Percentiles rank a stretch among this genome's conserved stretches.
These are phyloP conservation scores for Drosophila serrata DNA, from an alignment of 1,140 invertebrate species.

Conservation along the genomic window DNA sequence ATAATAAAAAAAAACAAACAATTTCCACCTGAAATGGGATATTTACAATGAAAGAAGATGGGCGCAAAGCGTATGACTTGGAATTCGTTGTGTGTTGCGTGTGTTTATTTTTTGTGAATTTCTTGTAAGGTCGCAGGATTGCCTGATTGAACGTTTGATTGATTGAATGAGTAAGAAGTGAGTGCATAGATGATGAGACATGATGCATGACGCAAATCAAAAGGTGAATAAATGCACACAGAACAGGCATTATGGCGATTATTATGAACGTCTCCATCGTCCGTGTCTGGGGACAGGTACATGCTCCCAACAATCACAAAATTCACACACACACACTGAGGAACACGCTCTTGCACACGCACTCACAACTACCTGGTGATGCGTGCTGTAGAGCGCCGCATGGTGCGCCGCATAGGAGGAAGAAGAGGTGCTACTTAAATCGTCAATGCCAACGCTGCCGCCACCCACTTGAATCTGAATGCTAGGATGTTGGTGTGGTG, in stretches of 20 bases:
- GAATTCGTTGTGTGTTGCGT: constrained; percentile 6
- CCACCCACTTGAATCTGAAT: constrained; percentile 70
- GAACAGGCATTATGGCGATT: constrained; percentile 35
- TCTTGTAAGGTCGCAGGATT: constrained; percentile 11
- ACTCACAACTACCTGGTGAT: constrained; percentile 78
- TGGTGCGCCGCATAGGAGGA: constrained; percentile 72
- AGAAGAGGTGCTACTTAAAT: constrained; percentile 75
- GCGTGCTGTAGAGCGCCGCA: constrained; percentile 77
- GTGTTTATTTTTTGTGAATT: constrained; percentile 27
- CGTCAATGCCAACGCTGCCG: constrained; percentile 44
- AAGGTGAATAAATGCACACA: constrained; percentile 40
- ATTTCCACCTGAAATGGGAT: constrained; percentile 35
- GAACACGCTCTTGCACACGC: constrained; percentile 47
- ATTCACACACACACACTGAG: constrained; percentile 28
- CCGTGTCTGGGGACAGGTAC: constrained; percentile 26
- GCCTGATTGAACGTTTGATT: constrained; percentile 15
- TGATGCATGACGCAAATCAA: constrained; percentile 53
- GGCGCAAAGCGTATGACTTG: constrained; percentile 36
- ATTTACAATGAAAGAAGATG: constrained; percentile 34
- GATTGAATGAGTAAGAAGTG: constrained; percentile 27
- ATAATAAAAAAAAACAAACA: constrained; percentile 64
- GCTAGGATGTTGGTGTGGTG: constrained; percentile 55
- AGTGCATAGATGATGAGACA: constrained; percentile 27
- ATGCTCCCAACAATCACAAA: constrained; percentile 35
- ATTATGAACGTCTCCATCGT: constrained; percentile 18